Base-by-base conservation (phyloP, 2,797 vertebrate species). In the Atherinosoma microstoma region DNA sequence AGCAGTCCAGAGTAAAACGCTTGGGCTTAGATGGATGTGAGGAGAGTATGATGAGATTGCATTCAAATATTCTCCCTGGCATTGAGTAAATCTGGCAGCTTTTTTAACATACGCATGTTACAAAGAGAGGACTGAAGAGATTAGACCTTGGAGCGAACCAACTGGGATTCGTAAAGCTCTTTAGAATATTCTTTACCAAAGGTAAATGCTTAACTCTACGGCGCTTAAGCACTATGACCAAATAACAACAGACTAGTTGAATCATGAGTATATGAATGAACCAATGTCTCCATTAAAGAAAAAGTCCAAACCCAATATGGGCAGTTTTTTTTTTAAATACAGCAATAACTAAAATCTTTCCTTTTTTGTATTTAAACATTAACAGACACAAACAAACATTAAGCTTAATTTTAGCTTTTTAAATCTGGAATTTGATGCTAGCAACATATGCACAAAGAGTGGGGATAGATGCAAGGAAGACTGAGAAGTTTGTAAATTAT, bases 41-140 rank as follows among this genome's bases (percentile, higher is more conserved):
- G 42, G 40, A 20, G 64, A 67, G 62, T 49, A 72, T 67, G 73
- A 67, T 64, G 68, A 64, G 71, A 65, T 38, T 74, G 69, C 71
- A 73, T 73, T 85, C 73, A 84, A 80, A 77, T 38, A 83, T 84
- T 75, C 64, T 70, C 70, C 76, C 53, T 79, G 66, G 81, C 70
- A 77, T 70, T 40, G 66, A 84, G 73, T 73, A 78, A 75, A 82
- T 70, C 76, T 54, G 78, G 82, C 80, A 86, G 80, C 64, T 83
- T 53, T 57, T 78, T 77, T 35, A 61, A 81, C 71, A 76, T 71
- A 58, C 74, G 73, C 53, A 68, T 58, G 75, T 49, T 64, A 74
- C 53, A 75, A 54, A 76, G 66, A 71, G 29, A 57, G 53, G 58
- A 45, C 34, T 15, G 49, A 57, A 56, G 67, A 79, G 70, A 80